Evolutionary conservation across 2,113 vertebrate species (phyloP).

Genomic region (Pontoporia blainvillei): DNA sequence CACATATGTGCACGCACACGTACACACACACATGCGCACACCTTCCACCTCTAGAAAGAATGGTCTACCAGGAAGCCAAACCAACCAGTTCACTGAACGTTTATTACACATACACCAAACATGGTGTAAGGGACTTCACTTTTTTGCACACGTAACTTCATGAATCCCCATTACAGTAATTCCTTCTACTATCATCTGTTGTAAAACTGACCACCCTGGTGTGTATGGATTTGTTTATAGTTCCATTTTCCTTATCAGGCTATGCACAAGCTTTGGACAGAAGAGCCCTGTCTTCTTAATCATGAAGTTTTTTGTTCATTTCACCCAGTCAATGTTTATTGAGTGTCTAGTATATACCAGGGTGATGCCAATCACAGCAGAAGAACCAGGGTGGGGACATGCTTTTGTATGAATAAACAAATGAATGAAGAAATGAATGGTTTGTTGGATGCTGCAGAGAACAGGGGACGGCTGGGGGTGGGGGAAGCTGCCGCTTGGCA

Average conservation of each 20-base stretch:
- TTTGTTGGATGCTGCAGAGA: fast-evolving
- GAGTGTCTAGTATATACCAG: not conserved
- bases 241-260: not conserved
- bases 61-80: not conserved
- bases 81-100: fast-evolving
- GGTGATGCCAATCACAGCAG: not conserved
- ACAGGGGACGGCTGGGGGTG: fast-evolving
- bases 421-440: too few relatives aligned
- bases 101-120: fast-evolving
- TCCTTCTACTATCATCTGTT: not conserved
- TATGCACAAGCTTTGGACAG: not conserved
- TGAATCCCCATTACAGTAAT: not conserved
- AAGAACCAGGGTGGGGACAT: too few relatives aligned
- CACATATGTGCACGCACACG: fast-evolving
- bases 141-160: fast-evolving
- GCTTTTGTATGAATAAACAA: not conserved
- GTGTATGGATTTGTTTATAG: not conserved
- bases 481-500: fast-evolving
- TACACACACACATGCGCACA: fast-evolving
- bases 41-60: too few relatives aligned
- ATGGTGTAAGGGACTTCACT: fast-evolving
- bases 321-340: fast-evolving
- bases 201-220: not conserved
- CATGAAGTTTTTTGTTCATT: fast-evolving
- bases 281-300: not conserved